These are phyloP conservation scores for Philereme transversata DNA, from an alignment of 2,888 invertebrate genomes.

Conservation along the genomic window DNA sequence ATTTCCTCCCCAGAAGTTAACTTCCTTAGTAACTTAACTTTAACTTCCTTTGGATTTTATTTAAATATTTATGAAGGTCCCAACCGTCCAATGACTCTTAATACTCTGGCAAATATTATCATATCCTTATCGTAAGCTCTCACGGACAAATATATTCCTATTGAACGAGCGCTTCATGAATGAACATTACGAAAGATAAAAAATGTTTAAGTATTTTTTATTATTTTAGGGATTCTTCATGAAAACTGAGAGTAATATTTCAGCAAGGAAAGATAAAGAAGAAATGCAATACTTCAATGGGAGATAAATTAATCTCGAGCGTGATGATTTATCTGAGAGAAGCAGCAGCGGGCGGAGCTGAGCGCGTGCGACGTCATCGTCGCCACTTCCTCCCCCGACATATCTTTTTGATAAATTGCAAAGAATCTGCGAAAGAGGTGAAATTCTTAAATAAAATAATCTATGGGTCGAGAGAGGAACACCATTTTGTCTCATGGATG, in stretches of 20 bases:
- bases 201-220: conserved; percentile 26
- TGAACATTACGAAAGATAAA: conserved; percentile 37
- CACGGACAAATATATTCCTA: conserved; percentile 52
- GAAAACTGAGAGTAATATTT: conserved; percentile 32
- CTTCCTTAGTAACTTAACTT: conserved; percentile 42
- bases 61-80: conserved; percentile 74
- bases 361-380: conserved; percentile 66
- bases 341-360: conserved; percentile 44
- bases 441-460: conserved; percentile 60
- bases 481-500: conserved; percentile 40
- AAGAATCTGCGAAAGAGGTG: conserved; percentile 62
- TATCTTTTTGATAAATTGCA: conserved; percentile 74
- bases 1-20: conserved; percentile 59
- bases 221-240: conserved; percentile 21
- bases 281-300: conserved; percentile 56
- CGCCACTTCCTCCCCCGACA: conserved; percentile 57
- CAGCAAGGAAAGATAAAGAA: conserved; percentile 46
- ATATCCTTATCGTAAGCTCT: conserved; percentile 60
- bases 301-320: conserved; percentile 67
- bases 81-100: conserved; percentile 66
- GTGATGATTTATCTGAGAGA: conserved; percentile 68
- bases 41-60: conserved; percentile 50
- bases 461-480: conserved; percentile 34
- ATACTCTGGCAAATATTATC: conserved; percentile 66
- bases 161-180: conserved; percentile 43